Evolutionary conservation across 2,888 invertebrate genomes (phyloP), one percentile per base, ranked within the genome.

Genomic region (Aquatica leii): DNA sequence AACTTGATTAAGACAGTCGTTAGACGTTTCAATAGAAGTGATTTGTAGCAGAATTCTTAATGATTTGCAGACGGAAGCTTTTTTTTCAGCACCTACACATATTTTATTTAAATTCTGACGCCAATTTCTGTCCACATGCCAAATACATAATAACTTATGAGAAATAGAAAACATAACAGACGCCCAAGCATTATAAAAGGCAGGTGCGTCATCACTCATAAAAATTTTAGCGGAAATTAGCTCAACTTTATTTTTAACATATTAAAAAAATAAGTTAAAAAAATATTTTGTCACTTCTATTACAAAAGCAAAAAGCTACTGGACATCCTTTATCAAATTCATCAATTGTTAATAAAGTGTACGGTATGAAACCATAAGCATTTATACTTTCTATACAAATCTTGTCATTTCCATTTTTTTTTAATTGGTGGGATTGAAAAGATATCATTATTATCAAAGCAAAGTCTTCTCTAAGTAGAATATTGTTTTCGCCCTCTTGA

Each of bases 131-230:
- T 43, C 14, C 8, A 43, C 15, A 43, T 43, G 43, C 43, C 43
- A 43, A 6, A 11, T 5, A 11, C 37, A 37, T 11, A 37, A 11
- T 3, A 37, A 12, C 5, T 3, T 3, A 12, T 37, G 14, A 4
- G 24, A 4, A 4, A 6, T 24, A 2, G 37, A 11, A 11, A 2
- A 2, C 37, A 37, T 37, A 2, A 37, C 37, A 12, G 11, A 37
- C 9, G 11, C n/a, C 37, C 37, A 37, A 3, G 37, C 37, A 37
- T 37, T 37, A 11, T 48, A 60, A 53, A 53, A 60, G 6, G 48
- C 24, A 9, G 53, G 53, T 18, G 46, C 34, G 34, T 53, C 41
- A 35, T 60, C 53, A 14, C 55, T 55, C 61, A 61, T 61, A 40
- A 61, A 61, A 11, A 56, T 37, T 12, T 20, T 50, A 37, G 61